Base-by-base conservation (phyloP, 2,888 invertebrate genomes). In the Lycaena phlaeas region DNA sequence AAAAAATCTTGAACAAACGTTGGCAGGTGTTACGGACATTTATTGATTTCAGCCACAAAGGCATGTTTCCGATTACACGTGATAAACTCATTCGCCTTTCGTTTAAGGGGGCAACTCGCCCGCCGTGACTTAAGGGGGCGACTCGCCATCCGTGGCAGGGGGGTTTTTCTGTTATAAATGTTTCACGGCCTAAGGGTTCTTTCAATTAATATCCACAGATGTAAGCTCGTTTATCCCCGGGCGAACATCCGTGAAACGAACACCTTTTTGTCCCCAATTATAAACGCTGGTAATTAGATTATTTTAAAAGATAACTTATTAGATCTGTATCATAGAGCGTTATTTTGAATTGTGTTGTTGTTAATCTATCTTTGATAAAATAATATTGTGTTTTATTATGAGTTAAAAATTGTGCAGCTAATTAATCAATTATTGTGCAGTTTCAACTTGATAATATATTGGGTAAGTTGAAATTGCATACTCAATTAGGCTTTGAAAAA, bases 161-260 rank as follows among this genome's bases (percentile, higher is more conserved):
- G 40, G 48, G 42, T 44, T 45, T 50, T 53, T 51, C 48, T 49
- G 42, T 54, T 51, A 56, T 55, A 54, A 52, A 56, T 53, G 52
- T 45, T 51, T 46, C 48, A 52, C 47, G 49, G 50, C 37, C 45
- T 44, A 44, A 45, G 44, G 47, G 51, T 42, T 54, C 50, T 47
- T 53, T 51, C 44, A 54, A 57, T 57, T 53, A 57, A 53, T 53
- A 50, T 40, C 43, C 44, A 31, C 30, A 40, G 44, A 48, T 41
- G 44, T 44, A 51, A 48, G 46, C 48, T 52, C 51, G 44, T 49
- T 52, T 51, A 96, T 96, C 78, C 48, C 27, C 43, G 38, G 42
- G 44, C 39, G 11, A 25, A 15, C 17, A 26, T 31, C 27, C 11
- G 15, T 25, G 40, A n/a, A n/a, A n/a, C n/a, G n/a, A 31, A 31